Base-by-base conservation (phyloP, 2,113 vertebrate genomes). In the Paracyprichromis sp. region DNA sequence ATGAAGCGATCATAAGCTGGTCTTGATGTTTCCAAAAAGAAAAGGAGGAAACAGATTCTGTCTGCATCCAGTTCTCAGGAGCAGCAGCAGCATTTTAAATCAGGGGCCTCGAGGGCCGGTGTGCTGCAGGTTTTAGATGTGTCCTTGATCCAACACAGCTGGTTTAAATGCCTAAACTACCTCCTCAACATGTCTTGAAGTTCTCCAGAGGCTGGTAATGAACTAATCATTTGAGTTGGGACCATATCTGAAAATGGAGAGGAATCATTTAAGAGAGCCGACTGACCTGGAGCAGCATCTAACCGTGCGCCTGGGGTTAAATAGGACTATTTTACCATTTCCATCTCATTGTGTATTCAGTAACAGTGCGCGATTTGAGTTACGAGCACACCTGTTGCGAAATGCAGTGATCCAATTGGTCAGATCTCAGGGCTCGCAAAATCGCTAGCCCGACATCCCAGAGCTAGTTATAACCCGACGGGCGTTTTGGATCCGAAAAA, bases 381-480 rank as follows among this genome's bases (percentile, higher is more conserved):
- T 66, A 5, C 2, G 0, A 36, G 31, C 3, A 66, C 7, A 13
- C 34, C 31, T 66, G 61, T 66, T 66, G 61, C 3, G 0, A 66
- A 66, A 66, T 66, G 34, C 19, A 38, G 2, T 5, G 61, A 38
- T 66, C 19, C 19, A 8, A 13, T 38, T 38, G 61, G 19, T 66
- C 34, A 38, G 57, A 61, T 61, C 26, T 31, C 21, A 56, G 21
- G 0, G 21, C 21, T 56, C 2, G 11, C 21, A 56, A 56, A 56
- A 24, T 24, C 4, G 0, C 21, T 2, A 1, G n/a, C 53, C 0
- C 6, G 1, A 54, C 10, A 0, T 54, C 10, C 10, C 1, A 0
- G 6, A 54, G 10, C 53, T 54, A 21, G 52, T 0, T 52, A 52
- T 1, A 53, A 3, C 53, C n/a, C 5, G 1, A 24, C 1, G 2